These are phyloP conservation scores for Phylloscopus trochiloides DNA, from an alignment of 2,113 vertebrate genomes.

Conservation along the genomic window DNA sequence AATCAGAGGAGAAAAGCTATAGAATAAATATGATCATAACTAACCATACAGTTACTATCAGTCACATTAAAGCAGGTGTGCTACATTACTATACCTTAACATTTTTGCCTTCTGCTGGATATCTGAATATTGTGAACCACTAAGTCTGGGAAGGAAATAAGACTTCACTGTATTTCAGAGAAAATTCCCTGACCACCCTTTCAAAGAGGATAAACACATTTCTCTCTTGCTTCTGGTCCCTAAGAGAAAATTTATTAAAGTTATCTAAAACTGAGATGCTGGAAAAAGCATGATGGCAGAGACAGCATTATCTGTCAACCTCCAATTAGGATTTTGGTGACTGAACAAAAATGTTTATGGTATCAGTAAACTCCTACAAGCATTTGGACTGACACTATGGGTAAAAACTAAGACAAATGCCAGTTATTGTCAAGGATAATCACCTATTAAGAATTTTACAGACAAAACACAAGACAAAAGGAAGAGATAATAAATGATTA, in stretches of 20 bases:
- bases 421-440: neutral
- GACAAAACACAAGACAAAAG: neutral
- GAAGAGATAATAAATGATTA: neutral
- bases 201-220: neutral
- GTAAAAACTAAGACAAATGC: neutral
- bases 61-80: neutral
- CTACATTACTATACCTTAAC: neutral
- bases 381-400: neutral
- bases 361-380: neutral
- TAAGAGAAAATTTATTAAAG: neutral
- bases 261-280: neutral
- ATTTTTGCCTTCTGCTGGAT: neutral
- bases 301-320: neutral
- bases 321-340: neutral
- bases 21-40: neutral
- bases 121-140: neutral
- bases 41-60: neutral
- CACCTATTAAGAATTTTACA: neutral
- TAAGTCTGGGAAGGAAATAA: neutral
- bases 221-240: neutral
- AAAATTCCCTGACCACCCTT: neutral
- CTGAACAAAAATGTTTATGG: neutral
- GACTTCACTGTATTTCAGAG: neutral
- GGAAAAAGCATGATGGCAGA: neutral
- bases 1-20: neutral